Base-by-base conservation (phyloP, 2,113 vertebrate species). In the Syngnathus typhle region DNA sequence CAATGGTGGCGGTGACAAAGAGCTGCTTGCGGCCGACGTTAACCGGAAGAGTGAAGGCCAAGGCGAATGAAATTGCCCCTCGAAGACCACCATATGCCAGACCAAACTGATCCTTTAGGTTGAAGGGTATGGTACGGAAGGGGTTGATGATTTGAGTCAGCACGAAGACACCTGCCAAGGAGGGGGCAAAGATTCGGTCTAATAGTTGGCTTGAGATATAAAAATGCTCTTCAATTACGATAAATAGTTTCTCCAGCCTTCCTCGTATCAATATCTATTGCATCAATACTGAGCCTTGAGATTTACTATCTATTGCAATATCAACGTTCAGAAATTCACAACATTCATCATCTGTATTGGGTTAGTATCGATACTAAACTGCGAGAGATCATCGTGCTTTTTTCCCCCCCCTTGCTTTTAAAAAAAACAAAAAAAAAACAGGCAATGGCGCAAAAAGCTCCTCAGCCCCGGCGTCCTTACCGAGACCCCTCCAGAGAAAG, bases 141-240 rank as follows among this genome's bases (percentile, higher is more conserved):
- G 93, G 92, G 78, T 99, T 99, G 84, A 97, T 98, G 82, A 98
- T 94, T 80, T 94, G 94, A 71, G 95, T 97, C 88, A 99, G 81
- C 69, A 96, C 92, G 85, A 98, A 82, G 75, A 98, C 90, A 67
- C 97, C 96, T 99, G 82, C 21, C 11, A 41, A 11, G 11, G 11
- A n/a, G 64, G 72, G 7, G 64, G 19, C 8, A 63, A 32, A 27
- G 39, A 58, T 47, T 58, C 0, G 6, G 59, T 1, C 18, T n/a
- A 39, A 1, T 5, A 61, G 6, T 2, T n/a, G 15, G 9, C 15
- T 15, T 37, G 43, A 46, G 12, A 46, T 8, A 43, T 11, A 43
- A 43, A 2, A 15, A 32, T 59, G 56, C 7, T 27, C 13, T 32
- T 2, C 41, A 21, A 7, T 12, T 55, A 55, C 19, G 19, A n/a